phyloP scores from a whole-genome alignment of 2,113 vertebrate genomes.

The Actinemys pallida region DNA sequence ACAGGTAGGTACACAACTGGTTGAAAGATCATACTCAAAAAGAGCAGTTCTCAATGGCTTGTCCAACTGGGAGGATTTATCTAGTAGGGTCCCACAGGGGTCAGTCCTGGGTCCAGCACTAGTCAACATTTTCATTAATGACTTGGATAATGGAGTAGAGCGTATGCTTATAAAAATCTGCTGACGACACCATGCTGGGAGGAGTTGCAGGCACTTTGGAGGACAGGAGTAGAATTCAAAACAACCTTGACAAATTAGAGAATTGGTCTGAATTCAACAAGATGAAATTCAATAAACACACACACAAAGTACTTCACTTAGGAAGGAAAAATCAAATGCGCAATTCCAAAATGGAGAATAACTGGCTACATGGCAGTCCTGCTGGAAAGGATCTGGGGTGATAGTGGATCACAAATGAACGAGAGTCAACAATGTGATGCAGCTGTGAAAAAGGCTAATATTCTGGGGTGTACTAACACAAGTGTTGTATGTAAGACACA shows the following conservation, averaged over 20 bases:
- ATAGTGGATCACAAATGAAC: background rate
- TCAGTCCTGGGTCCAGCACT: background rate
- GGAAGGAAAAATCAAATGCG: background rate
- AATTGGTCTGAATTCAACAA: background rate
- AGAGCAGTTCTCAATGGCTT: background rate
- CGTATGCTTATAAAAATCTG: background rate
- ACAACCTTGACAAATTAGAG: background rate
- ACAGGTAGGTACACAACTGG: background rate
- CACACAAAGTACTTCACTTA: too few relatives aligned
- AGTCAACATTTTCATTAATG: background rate
- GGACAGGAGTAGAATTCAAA: background rate
- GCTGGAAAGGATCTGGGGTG: background rate
- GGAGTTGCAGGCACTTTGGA: background rate
- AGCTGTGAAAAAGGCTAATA: background rate
- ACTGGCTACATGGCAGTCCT: background rate
- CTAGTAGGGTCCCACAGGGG: background rate
- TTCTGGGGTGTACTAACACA: background rate
- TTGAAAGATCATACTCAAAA: background rate
- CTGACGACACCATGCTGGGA: background rate
- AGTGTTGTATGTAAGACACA: background rate
- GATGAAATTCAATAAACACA: background rate
- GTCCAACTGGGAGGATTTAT: background rate
- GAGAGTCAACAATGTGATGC: too few relatives aligned
- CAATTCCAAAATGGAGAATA: background rate
- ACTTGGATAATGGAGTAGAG: background rate